A percentile compares a stretch with the other conserved stretches of the same genome.
These are phyloP conservation scores for Scolopax mira DNA, from an alignment of 2,113 vertebrate genomes.

Conservation along the genomic window DNA sequence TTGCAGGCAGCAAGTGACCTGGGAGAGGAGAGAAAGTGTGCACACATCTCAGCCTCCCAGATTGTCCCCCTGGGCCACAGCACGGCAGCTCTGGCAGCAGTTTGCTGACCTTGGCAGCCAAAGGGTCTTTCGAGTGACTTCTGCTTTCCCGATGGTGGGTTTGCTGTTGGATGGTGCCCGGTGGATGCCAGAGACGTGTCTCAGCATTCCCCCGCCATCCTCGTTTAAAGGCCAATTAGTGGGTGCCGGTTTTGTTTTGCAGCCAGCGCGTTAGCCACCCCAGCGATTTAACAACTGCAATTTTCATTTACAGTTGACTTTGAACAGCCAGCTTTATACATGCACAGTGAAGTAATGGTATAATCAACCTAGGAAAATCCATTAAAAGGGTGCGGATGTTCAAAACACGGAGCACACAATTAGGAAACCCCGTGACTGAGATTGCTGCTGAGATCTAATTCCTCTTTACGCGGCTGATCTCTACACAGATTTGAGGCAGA, in stretches of 20 bases:
- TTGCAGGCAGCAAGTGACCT: constrained; percentile 18
- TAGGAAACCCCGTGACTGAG: constrained; percentile 22
- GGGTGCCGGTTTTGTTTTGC: constrained; percentile 35
- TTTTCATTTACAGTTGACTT: constrained; percentile 64
- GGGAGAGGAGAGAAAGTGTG: background rate
- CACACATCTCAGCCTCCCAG: background rate
- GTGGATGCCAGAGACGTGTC: background rate
- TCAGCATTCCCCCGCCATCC: background rate
- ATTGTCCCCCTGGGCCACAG: background rate
- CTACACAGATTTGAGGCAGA: background rate
- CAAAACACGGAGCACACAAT: constrained; percentile 32
- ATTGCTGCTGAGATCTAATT: constrained; percentile 19
- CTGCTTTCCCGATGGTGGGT: background rate
- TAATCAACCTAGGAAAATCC: constrained; percentile 65
- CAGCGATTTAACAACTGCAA: constrained; percentile 41
- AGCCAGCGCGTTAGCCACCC: constrained; percentile 33
- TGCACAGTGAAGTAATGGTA: constrained; percentile 31
- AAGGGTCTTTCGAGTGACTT: background rate
- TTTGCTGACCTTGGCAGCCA: background rate
- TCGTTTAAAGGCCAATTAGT: constrained; percentile 62
- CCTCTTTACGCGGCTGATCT: background rate
- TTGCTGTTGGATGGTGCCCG: background rate
- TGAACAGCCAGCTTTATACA: constrained; percentile 48
- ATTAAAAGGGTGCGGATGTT: constrained; percentile 48
- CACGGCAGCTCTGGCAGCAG: background rate